Base-by-base conservation (phyloP, 2,113 vertebrate species). In the Gracilinanus agilis region DNA sequence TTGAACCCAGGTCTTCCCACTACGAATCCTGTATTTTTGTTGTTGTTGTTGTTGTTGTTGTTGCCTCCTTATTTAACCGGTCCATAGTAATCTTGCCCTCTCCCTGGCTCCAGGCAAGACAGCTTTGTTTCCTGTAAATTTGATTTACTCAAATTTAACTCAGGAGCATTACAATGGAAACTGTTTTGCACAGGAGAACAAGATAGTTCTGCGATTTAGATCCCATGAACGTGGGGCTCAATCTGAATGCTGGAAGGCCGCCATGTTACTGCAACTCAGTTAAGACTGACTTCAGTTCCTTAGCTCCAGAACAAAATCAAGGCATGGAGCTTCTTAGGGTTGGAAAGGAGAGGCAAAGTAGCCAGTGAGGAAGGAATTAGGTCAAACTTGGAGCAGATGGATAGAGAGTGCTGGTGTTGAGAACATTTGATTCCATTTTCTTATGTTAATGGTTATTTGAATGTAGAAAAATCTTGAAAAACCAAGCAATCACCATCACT, bases 21-120 rank as follows among this genome's bases (percentile, higher is more conserved):
- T 44, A 91, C 54, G 55, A 94, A 94, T 54, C 49, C 91, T 92
- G 40, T 55, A 0, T 94, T 92, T 27, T 90, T 91, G 89, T 61
- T 90, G 67, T 27, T 94, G 16, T 24, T 90, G 1, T n/a, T n/a
- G n/a, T 90, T 91, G 89, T 61, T 90, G 67, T 27, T 94, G 16
- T 24, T 90, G 1, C 90, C 16, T 24, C n/a, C 49, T 93, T 91
- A 44, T 61, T 89, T 40, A 83, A 40, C 16, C n/a, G 34, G 67
- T n/a, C 67, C 19, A 83, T 7, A 83, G n/a, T 83, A 21, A 83
- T 83, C 67, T 83, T 40, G 16, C 19, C 67, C 19, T 83, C n/a
- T 40, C 67, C 67, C 40, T 93, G 40, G 34, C 49, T 96, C 21
- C 88, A 53, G 16, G n/a, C 67, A 67, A 44, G 54, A n/a, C 25